Percentiles rank a stretch among this genome's conserved stretches.
Evolutionary conservation across 2,113 vertebrate genomes (phyloP).

Genomic region (Megaceryle torquata): DNA sequence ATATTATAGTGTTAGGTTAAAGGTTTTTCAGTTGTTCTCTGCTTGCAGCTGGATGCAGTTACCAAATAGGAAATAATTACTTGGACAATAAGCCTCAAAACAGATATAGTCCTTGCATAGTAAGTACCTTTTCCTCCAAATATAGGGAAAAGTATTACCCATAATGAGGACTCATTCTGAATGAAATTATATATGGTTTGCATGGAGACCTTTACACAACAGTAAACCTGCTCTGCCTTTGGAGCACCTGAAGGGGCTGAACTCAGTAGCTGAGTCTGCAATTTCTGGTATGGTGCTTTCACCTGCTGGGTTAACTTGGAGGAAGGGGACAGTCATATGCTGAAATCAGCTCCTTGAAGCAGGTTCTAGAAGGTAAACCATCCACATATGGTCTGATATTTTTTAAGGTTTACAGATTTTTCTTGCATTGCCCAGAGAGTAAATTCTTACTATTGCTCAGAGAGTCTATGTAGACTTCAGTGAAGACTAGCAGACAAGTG

Average conservation of each 20-base stretch:
- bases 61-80: neutral
- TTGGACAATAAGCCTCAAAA: neutral
- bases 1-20: neutral
- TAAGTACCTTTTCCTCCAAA: neutral
- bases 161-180: neutral
- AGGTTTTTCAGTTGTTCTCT: neutral
- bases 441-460: neutral
- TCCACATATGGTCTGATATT: accelerated
- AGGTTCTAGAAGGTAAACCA: neutral
- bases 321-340: accelerated
- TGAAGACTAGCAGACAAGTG: neutral
- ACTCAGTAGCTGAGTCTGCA: neutral
- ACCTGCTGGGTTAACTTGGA: neutral
- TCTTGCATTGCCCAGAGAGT: neutral
- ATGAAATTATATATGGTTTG: neutral
- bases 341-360: neutral
- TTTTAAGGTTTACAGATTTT: neutral
- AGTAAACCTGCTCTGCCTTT: neutral
- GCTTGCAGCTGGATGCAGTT: neutral
- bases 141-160: neutral
- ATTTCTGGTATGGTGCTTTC: neutral
- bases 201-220: neutral
- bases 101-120: neutral
- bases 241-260: neutral
- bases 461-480: neutral